Base-by-base conservation (phyloP, 2,888 invertebrate genomes). In the Platynereis dumerilii region DNA sequence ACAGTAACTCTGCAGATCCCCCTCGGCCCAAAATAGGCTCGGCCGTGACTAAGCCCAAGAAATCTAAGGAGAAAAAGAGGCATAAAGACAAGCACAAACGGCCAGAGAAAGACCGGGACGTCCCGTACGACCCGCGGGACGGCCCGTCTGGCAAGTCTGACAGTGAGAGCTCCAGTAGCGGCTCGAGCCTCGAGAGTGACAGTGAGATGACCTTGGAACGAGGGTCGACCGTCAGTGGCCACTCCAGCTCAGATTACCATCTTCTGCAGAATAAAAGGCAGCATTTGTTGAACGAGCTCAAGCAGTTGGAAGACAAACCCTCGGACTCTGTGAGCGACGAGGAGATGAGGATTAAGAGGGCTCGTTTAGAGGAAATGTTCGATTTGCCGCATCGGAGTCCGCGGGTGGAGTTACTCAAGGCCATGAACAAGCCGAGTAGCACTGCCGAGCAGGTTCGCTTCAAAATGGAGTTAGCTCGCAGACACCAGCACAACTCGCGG, bases 221-320 rank as follows among this genome's bases (percentile, higher is more conserved):
- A 22, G 48, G 48, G 3, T 48, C 48, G n/a, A n/a, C 48, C 7
- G 22, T 22, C 10, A 22, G 48, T n/a, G 22, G 48, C 22, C 48
- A 48, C 22, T 48, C 48, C n/a, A 48, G 48, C 22, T 20, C 48
- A 20, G 48, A 48, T n/a, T 48, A 48, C 22, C 22, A 57, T 34
- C 20, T 29, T 27, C 34, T 61, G 17, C 77, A 83, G 64, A 78
- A 78, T 61, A 77, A 82, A 68, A 82, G 82, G 69, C 75, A 77
- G 42, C 74, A 79, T 29, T 70, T 85, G 29, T 69, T 83, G 27
- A 76, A 80, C 54, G 74, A 82, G 60, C 71, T 84, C 54, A 78
- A 81, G 61, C 76, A 80, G 56, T 70, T 81, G 57, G 61, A 53
- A 22, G 26, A 54, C 3, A 29, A 34, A 34, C 34, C 34, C 5